Evolutionary conservation across 2,113 vertebrate species (phyloP).

Genomic region (Lucifuga dentata): DNA sequence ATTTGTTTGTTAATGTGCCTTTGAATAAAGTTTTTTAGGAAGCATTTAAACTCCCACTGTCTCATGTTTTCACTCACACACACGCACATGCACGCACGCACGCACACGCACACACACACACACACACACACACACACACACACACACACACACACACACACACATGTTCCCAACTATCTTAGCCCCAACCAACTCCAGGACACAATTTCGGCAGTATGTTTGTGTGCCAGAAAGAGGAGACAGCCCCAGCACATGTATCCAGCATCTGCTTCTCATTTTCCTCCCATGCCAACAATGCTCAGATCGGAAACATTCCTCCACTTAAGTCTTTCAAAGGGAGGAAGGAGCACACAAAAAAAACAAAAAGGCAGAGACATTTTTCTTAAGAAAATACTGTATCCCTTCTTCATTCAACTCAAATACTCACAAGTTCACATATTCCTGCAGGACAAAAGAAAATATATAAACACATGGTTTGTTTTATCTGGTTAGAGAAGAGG

Average conservation of each 20-base stretch:
- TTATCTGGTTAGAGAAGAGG: slow-evolving; percentile 20
- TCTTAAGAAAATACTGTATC: slow-evolving; percentile 56
- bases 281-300: slow-evolving; percentile 61
- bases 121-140: slow-evolving; percentile 1
- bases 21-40: slow-evolving; percentile 46
- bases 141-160: slow-evolving; percentile 4
- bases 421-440: slow-evolving; percentile 28
- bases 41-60: slow-evolving; percentile 53
- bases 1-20: slow-evolving; percentile 57
- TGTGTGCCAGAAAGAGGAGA: slow-evolving; percentile 56
- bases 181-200: slow-evolving; percentile 50
- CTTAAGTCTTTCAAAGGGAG: slow-evolving; percentile 61
- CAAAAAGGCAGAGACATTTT: slow-evolving; percentile 32
- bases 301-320: slow-evolving; percentile 74
- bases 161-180: slow-evolving; percentile 28
- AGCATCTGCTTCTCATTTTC: slow-evolving; percentile 81
- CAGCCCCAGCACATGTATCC: slow-evolving; percentile 51
- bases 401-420: slow-evolving; percentile 43
- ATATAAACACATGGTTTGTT: slow-evolving; percentile 42
- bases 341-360: slow-evolving; percentile 41
- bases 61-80: slow-evolving; percentile 20
- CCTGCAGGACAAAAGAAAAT: slow-evolving; percentile 22
- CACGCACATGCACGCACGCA: too few relatives aligned
- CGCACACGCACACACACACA: not conserved
- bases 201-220: slow-evolving; percentile 47